Base-by-base conservation (phyloP, 2,113 vertebrate species). In the Silurus meridionalis region DNA sequence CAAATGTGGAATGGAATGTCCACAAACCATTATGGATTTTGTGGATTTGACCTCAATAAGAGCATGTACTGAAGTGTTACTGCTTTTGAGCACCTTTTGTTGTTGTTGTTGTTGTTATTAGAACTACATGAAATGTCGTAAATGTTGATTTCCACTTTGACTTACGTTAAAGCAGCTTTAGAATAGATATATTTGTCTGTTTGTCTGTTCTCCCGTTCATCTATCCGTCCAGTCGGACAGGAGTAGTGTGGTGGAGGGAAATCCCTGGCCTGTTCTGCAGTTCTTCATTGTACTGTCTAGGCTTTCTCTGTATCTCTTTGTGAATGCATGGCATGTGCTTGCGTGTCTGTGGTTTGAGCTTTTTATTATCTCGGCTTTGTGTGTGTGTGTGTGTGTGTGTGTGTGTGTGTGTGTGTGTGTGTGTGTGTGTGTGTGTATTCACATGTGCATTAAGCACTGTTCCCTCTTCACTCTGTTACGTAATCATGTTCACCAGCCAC, bases 401-500 rank as follows among this genome's bases (percentile, higher is more conserved):
- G 23, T 13, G 17, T 19, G 72, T 48, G 60, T 79, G 82, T 63
- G 83, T 60, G n/a, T 69, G 28, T 88, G 66, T 23, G 64, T 25
- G 69, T 82, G 71, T 66, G 11, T 81, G 57, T 83, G 37, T 79
- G 57, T 72, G 28, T 23, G 50, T 23, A 14, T 57, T 21, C n/a
- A 58, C 15, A 6, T 61, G 37, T 25, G 23, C 46, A 25, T 81
- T 21, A 46, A 23, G 8, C 23, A 1, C n/a, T 53, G 48, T 80
- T 61, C 48, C 82, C 83, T 63, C 8, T 82, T 87, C n/a, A 78
- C 58, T 85, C 66, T 9, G 83, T 89, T 90, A 84, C 74, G 63
- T 88, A 88, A 89, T 37, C 17, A 28, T 60, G 66, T 55, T 66
- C 50, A 19, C 52, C 50, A 67, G 58, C 55, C 83, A 58, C 63